Base-by-base conservation (phyloP, 2,797 vertebrate genomes). In the Acanthurus tractus region DNA sequence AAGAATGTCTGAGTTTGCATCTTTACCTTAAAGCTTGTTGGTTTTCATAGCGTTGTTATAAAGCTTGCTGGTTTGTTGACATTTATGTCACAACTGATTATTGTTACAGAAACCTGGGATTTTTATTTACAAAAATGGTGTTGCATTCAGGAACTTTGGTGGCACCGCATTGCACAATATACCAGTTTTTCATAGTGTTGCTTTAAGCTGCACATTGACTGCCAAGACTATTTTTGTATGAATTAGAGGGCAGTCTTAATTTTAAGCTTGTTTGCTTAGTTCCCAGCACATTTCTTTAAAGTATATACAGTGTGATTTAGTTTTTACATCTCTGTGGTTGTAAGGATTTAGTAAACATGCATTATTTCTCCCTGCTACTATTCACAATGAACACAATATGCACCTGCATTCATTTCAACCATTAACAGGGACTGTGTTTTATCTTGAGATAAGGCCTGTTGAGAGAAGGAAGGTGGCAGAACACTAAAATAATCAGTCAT, bases 401-500 rank as follows among this genome's bases (percentile, higher is more conserved):
- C 76, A 90, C 87, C 89, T 91, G 88, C 76, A 74, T 68, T 86
- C 70, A 67, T 68, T 81, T 73, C 74, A 86, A 78, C 83, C 84
- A 88, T 89, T 89, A 86, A 63, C 74, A 74, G 55, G 71, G 58
- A 15, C 57, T 20, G 23, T 36, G 63, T 79, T 85, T 89, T 77
- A 87, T 85, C 77, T 81, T 4, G 50, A 84, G 89, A 91, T 88
- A 88, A 90, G 84, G 81, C 61, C 34, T 44, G 85, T 85, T 82
- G 81, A 91, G 89, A 89, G 90, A 92, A 82, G 81, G 63, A 82
- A 85, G 82, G 83, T 84, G 79, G 78, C 70, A 88, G 68, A 74
- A 77, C 74, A 65, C 66, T 81, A 69, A 88, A 88, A 87, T 79
- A 85, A 87, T 92, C 88, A 85, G 83, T 89, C 88, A 88, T 90